A percentile compares a stretch with the other conserved stretches of the same genome.
These are phyloP conservation scores for Pipistrellus pygmaeus DNA, from an alignment of 2,797 vertebrate genomes.

Conservation along the genomic window DNA sequence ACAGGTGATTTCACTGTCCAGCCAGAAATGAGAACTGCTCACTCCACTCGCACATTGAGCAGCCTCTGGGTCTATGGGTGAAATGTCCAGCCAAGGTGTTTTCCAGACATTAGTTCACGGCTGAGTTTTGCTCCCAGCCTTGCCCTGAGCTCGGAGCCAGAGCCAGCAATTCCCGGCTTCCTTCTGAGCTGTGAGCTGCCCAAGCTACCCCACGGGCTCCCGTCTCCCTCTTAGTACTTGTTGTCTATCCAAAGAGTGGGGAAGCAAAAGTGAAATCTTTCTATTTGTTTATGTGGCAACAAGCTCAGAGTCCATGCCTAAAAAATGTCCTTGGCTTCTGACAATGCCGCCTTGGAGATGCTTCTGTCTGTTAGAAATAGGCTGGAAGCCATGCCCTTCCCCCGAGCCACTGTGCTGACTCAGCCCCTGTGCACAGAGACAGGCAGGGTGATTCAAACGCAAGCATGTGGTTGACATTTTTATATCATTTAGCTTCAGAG, in stretches of 20 bases:
- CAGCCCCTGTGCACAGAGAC: slow-evolving; percentile 77
- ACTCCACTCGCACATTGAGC: slow-evolving; percentile 52
- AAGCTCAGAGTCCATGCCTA: slow-evolving; percentile 84
- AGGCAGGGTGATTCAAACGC: slow-evolving; percentile 71
- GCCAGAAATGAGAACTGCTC: neutral
- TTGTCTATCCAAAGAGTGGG: slow-evolving; percentile 84
- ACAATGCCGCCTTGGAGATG: slow-evolving; percentile 84
- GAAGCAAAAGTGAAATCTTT: slow-evolving; percentile 86
- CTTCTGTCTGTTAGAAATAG: slow-evolving; percentile 87
- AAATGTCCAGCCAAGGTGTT: slow-evolving; percentile 71
- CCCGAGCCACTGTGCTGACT: slow-evolving; percentile 83
- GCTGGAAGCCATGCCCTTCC: slow-evolving; percentile 83
- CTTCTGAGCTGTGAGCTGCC: slow-evolving; percentile 74
- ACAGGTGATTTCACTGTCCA: slow-evolving; percentile 31
- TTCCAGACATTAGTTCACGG: slow-evolving; percentile 80
- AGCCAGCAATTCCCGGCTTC: slow-evolving; percentile 70
- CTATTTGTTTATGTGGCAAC: slow-evolving; percentile 89
- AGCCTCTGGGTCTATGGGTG: slow-evolving; percentile 32
- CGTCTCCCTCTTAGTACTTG: slow-evolving; percentile 76
- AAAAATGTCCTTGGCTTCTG: slow-evolving; percentile 89
- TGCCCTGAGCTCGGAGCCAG: slow-evolving; percentile 49
- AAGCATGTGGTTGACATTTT: slow-evolving; percentile 83
- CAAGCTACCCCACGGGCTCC: slow-evolving; percentile 75
- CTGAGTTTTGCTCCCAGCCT: slow-evolving; percentile 68
- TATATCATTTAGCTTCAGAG: slow-evolving; percentile 79